A percentile compares a stretch with the other conserved stretches of the same genome.
Evolutionary conservation across 1,140 invertebrate genomes (phyloP).

Genomic region (Littorina saxatilis): DNA sequence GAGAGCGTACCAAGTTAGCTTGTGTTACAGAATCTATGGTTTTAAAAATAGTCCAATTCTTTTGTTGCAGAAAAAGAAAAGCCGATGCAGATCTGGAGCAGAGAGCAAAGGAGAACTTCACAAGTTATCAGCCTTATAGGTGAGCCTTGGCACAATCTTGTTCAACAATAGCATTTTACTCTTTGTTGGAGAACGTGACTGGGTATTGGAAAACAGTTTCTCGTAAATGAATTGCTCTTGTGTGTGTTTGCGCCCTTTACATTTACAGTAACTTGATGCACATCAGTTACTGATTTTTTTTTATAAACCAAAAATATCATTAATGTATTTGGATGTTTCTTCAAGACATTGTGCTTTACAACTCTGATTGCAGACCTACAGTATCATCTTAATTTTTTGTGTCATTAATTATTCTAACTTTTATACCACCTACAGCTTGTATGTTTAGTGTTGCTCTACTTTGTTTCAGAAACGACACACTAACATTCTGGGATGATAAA

Average conservation of each 20-base stretch:
- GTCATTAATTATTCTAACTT: too few species aligned
- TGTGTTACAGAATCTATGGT: too few species aligned
- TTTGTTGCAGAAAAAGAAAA: conserved; percentile 7
- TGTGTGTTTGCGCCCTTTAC: background rate
- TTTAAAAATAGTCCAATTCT: too few species aligned
- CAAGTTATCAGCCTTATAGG: background rate
- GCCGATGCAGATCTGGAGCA: background rate
- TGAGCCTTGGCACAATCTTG: background rate
- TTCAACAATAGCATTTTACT: background rate
- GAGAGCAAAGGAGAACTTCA: background rate
- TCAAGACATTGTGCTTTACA: too few species aligned
- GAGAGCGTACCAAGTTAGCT: too few species aligned
- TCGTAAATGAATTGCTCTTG: background rate
- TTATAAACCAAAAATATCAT: too few species aligned
- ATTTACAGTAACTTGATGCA: background rate
- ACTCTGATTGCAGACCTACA: too few species aligned
- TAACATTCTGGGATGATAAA: conserved; percentile 88
- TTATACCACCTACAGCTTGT: too few species aligned
- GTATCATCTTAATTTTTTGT: too few species aligned
- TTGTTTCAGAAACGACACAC: conserved; percentile 4
- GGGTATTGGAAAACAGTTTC: background rate
- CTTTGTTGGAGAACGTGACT: background rate
- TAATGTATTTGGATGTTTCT: too few species aligned
- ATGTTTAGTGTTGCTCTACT: too few species aligned
- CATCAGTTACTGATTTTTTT: too few species aligned